These are phyloP conservation scores for Acromyrmex heyeri DNA, from an alignment of 1,140 invertebrate genomes.

Conservation along the genomic window DNA sequence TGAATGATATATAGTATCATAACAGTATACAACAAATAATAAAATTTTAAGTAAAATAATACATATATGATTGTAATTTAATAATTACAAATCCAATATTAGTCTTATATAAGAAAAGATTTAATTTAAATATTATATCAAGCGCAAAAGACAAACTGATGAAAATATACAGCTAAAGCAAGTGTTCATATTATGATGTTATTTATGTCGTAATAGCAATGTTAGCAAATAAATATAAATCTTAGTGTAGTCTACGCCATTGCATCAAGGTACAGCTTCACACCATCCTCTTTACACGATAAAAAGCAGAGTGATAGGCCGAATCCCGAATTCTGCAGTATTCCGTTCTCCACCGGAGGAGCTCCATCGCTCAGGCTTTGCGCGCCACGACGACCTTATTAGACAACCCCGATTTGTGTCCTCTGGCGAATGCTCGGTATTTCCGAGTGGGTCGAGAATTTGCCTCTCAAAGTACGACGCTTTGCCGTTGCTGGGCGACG, in stretches of 20 bases:
- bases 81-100: not conserved
- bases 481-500: constrained; percentile 25
- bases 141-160: not conserved
- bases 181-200: not conserved
- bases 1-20: not conserved
- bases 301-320: constrained; percentile 61
- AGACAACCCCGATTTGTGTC: constrained; percentile 83
- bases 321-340: constrained; percentile 52
- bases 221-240: not conserved
- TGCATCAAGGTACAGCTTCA: constrained; percentile 12
- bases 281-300: constrained; percentile 36
- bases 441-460: constrained; percentile 76
- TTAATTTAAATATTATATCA: constrained; percentile 9
- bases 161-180: not conserved
- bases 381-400: constrained; percentile 81
- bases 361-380: constrained; percentile 81
- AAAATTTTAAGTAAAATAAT: not conserved
- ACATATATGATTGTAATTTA: not conserved
- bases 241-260: constrained; percentile 15
- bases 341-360: constrained; percentile 32
- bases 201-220: not conserved
- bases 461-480: constrained; percentile 34
- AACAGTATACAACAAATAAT: not conserved
- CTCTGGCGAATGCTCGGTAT: constrained; percentile 79
- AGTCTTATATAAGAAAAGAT: not conserved